A percentile compares a stretch with the other conserved stretches of the same genome.
Evolutionary conservation across 2,797 vertebrate genomes (phyloP).

Genomic region (Melanotaenia trifasciata): DNA sequence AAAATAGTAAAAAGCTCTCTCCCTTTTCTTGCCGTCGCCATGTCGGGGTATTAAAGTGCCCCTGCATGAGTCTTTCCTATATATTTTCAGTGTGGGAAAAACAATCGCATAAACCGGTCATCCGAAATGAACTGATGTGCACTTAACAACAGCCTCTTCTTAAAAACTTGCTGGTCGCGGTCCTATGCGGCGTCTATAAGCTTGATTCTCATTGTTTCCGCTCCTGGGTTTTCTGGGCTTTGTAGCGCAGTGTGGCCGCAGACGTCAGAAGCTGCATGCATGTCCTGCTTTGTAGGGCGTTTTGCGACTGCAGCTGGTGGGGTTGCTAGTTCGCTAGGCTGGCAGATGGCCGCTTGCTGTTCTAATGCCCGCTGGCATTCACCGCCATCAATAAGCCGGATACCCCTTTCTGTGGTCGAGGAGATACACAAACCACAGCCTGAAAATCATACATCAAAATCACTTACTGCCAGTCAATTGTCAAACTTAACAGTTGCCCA

Average conservation of each 20-base stretch:
- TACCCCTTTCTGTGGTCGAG: constrained; percentile 72
- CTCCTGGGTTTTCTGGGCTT: constrained; percentile 85
- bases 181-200: constrained; percentile 81
- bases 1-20: constrained; percentile 91
- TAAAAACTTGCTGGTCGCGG: constrained; percentile 78
- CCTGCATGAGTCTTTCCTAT: constrained; percentile 88
- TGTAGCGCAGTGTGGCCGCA: constrained; percentile 89
- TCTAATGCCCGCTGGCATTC: constrained; percentile 88
- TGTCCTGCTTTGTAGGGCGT: constrained; percentile 91
- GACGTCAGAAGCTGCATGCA: constrained; percentile 92
- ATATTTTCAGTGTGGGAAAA: constrained; percentile 73
- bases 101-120: constrained; percentile 75
- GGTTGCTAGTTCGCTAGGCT: constrained; percentile 85
- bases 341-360: constrained; percentile 89
- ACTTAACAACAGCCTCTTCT: constrained; percentile 67
- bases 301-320: constrained; percentile 90
- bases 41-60: constrained; percentile 89
- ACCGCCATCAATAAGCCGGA: constrained; percentile 82
- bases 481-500: neutral
- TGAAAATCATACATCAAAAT: constrained; percentile 31
- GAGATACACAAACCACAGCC: constrained; percentile 63
- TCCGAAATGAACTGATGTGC: constrained; percentile 78
- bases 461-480: constrained; percentile 37
- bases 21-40: constrained; percentile 89
- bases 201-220: constrained; percentile 86